These are phyloP conservation scores for Chloroclystis v-ata DNA, from an alignment of 2,888 invertebrate genomes.

Conservation along the genomic window DNA sequence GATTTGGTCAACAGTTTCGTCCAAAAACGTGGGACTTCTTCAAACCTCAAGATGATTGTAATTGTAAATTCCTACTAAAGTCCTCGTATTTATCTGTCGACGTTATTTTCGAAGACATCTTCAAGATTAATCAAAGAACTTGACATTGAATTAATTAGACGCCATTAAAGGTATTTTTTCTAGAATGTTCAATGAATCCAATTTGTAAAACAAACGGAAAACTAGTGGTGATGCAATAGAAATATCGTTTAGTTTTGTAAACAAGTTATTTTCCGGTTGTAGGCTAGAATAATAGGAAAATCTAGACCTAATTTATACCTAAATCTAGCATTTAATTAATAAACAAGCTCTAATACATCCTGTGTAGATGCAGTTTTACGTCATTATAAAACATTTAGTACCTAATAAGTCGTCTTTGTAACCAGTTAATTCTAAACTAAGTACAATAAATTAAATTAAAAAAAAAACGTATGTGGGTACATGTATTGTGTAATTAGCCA, in stretches of 20 bases:
- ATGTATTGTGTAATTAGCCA: too few species aligned
- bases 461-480: too few species aligned
- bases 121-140: too few species aligned
- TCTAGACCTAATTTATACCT: conserved; percentile 1
- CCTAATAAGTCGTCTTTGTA: conserved; percentile 41
- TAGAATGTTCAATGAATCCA: background rate
- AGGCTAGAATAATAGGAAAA: conserved; percentile 14
- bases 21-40: too few species aligned
- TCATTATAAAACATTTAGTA: conserved; percentile 26
- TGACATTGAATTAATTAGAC: background rate
- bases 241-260: conserved; percentile 17
- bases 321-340: background rate
- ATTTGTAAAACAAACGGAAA: conserved; percentile 1
- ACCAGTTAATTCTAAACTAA: conserved; percentile 24
- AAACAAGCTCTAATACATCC: too few species aligned
- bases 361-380: too few species aligned
- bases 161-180: background rate
- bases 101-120: too few species aligned
- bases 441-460: too few species aligned
- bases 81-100: too few species aligned
- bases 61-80: too few species aligned
- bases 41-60: too few species aligned
- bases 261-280: conserved; percentile 21
- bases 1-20: too few species aligned
- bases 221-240: background rate